Evolutionary conservation across 2,113 vertebrate species (phyloP).

Genomic region (Cathartes aura): DNA sequence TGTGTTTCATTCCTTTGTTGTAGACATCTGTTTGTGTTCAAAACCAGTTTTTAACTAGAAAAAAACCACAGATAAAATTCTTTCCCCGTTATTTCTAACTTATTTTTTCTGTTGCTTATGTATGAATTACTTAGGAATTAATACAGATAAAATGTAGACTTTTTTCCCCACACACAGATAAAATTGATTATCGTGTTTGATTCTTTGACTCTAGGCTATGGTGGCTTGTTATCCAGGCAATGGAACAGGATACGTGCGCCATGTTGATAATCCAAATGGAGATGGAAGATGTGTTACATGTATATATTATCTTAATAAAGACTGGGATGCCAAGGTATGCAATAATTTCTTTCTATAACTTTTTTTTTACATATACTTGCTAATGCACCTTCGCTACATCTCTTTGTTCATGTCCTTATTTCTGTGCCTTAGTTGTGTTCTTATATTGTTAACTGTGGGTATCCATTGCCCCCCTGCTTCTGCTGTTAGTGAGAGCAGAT

Average conservation of each 20-base stretch:
- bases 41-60: neutral
- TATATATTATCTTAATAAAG: slow-evolving; percentile 99
- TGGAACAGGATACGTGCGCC: slow-evolving; percentile 93
- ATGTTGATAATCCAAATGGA: slow-evolving; percentile 95
- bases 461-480: neutral
- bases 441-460: neutral
- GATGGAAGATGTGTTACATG: slow-evolving; percentile 96
- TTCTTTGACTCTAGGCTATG: slow-evolving; percentile 86
- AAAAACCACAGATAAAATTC: neutral
- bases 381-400: neutral
- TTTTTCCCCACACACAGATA: neutral
- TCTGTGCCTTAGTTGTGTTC: neutral
- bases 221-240: slow-evolving; percentile 97
- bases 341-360: neutral
- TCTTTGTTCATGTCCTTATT: neutral
- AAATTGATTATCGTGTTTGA: neutral
- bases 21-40: neutral
- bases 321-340: slow-evolving; percentile 95
- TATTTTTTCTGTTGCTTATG: neutral
- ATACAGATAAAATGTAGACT: neutral
- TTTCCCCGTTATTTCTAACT: neutral
- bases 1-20: neutral
- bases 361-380: neutral
- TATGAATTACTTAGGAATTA: neutral
- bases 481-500: neutral